phyloP scores from a whole-genome alignment of 2,797 vertebrate species.

The Sphenopsis melanotis region DNA sequence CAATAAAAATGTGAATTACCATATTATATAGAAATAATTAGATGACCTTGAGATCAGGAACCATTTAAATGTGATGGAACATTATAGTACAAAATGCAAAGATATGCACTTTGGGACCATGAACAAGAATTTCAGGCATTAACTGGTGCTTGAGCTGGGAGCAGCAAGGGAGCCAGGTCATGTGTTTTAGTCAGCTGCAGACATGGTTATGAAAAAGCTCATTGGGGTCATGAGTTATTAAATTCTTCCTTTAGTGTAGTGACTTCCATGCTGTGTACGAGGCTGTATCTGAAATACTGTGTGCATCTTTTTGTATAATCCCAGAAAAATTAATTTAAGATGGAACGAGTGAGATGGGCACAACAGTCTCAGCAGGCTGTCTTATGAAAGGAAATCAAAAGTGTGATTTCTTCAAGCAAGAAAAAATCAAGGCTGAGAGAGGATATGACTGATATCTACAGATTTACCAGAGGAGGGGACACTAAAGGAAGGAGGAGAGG shows the following conservation, averaged over 20 bases:
- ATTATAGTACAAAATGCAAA: not conserved
- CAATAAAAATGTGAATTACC: conserved; percentile 38
- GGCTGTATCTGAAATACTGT: not conserved
- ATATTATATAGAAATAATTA: conserved; percentile 38
- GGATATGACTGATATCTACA: not conserved
- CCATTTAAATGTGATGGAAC: conserved; percentile 10
- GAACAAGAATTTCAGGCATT: conserved; percentile 13
- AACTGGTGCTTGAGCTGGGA: not conserved
- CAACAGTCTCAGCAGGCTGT: not conserved
- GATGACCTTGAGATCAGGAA: conserved; percentile 19
- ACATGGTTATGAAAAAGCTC: not conserved
- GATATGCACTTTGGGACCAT: not conserved
- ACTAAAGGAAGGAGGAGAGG: not conserved
- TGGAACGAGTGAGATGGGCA: not conserved
- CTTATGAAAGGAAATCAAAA: not conserved
- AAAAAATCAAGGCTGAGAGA: not conserved
- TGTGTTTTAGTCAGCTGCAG: not conserved
- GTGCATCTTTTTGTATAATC: not conserved
- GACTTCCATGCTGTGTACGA: not conserved
- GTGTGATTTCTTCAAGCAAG: accelerated
- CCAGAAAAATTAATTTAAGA: not conserved
- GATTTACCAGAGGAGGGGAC: not conserved
- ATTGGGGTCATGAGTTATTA: not conserved
- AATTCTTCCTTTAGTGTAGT: not conserved
- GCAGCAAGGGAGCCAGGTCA: not conserved